These are phyloP conservation scores for Eristalinus sepulchralis DNA, from an alignment of 2,888 invertebrate genomes.

Conservation along the genomic window DNA sequence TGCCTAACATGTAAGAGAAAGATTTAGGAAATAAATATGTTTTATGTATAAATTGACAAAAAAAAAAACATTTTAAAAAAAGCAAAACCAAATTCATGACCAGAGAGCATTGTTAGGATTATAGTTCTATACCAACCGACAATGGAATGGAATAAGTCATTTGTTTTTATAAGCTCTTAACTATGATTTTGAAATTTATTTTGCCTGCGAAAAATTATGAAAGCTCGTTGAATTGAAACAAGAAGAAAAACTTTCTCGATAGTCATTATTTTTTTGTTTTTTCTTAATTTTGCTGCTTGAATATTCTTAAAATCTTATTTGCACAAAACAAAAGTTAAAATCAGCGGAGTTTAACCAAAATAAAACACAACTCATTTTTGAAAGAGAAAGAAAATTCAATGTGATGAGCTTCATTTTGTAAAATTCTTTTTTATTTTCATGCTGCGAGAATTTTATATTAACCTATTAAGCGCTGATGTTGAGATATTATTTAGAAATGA, in stretches of 20 bases:
- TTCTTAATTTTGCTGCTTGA: slow-evolving; percentile 12
- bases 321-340: not conserved
- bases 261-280: not conserved
- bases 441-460: slow-evolving; percentile 74
- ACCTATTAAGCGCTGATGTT: slow-evolving; percentile 67
- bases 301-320: not conserved
- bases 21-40: slow-evolving; percentile 41
- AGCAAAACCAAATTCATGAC: slow-evolving; percentile 12
- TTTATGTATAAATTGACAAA: slow-evolving; percentile 36
- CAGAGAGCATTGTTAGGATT: slow-evolving; percentile 41
- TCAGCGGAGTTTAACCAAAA: slow-evolving; percentile 18
- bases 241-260: not conserved
- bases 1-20: slow-evolving; percentile 56
- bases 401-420: slow-evolving; percentile 60
- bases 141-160: not conserved
- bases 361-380: slow-evolving; percentile 2
- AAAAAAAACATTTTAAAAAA: not conserved
- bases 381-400: slow-evolving; percentile 8
- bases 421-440: slow-evolving; percentile 71
- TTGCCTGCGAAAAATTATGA: not conserved
- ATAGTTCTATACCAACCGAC: not conserved
- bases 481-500: slow-evolving; percentile 42
- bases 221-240: not conserved
- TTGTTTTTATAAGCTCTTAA: not conserved
- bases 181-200: not conserved